Evolutionary conservation across 2,113 vertebrate species (phyloP).

Genomic region (Acrocephalus arundinaceus): DNA sequence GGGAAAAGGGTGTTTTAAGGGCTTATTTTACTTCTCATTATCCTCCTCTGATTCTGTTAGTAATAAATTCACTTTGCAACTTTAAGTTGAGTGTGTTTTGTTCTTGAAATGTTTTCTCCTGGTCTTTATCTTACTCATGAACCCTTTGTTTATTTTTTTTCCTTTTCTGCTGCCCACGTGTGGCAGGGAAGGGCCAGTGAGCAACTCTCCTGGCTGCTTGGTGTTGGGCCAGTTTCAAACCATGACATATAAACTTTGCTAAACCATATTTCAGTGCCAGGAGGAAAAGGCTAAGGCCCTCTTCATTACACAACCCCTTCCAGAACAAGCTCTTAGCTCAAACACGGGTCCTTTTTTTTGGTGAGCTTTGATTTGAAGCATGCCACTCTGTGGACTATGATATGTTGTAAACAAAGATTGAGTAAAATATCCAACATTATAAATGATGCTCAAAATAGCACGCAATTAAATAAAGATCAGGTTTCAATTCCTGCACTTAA

Average conservation of each 20-base stretch:
- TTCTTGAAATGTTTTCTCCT: neutral
- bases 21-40: neutral
- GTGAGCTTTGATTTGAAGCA: neutral
- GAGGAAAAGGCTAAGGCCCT: neutral
- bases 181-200: neutral
- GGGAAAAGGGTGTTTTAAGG: neutral
- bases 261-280: neutral
- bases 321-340: neutral
- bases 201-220: rapidly evolving
- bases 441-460: neutral
- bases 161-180: neutral
- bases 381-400: neutral
- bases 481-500: neutral
- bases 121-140: neutral
- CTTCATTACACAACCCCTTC: neutral
- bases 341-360: neutral
- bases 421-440: neutral
- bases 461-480: neutral
- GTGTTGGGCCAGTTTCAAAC: neutral
- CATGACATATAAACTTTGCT: neutral
- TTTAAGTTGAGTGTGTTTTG: neutral
- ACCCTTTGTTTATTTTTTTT: neutral
- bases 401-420: neutral
- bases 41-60: neutral
- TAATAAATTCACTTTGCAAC: neutral